Evolutionary conservation across 2,888 invertebrate species (phyloP).

Genomic region (Drosophila vallismaia): DNA sequence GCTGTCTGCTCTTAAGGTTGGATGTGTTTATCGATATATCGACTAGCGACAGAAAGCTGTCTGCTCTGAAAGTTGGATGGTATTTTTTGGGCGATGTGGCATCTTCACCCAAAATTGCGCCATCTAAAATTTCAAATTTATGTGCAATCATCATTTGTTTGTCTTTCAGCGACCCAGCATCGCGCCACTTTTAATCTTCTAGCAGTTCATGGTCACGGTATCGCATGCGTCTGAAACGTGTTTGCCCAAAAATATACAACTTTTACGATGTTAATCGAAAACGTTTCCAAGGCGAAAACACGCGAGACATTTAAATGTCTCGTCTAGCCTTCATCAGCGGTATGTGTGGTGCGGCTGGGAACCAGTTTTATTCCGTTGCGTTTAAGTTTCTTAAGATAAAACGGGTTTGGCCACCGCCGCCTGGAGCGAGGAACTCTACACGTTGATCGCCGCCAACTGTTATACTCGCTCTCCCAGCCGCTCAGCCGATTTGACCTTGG

Average conservation of each 20-base stretch:
- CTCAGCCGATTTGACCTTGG: constrained; percentile 34
- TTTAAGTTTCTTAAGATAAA: constrained; percentile 28
- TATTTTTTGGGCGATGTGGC: not conserved
- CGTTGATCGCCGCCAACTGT: constrained; percentile 21
- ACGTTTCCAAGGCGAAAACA: constrained; percentile 33
- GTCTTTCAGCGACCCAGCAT: constrained; percentile 1
- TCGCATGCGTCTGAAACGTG: constrained; percentile 30
- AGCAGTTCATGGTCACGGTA: constrained; percentile 21
- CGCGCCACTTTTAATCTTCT: constrained; percentile 17
- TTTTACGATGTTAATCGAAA: constrained; percentile 23
- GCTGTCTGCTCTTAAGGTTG: not conserved
- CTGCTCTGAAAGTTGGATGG: not conserved
- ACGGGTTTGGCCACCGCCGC: constrained; percentile 14
- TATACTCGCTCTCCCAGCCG: constrained; percentile 19
- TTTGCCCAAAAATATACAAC: constrained; percentile 13
- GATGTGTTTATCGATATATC: not conserved
- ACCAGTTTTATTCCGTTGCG: constrained; percentile 39
- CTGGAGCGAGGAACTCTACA: not conserved
- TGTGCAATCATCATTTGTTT: not conserved
- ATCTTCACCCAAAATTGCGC: not conserved
- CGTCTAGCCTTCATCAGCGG: constrained; percentile 25
- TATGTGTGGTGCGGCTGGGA: not conserved
- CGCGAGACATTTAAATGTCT: constrained; percentile 21
- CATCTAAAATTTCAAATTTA: not conserved
- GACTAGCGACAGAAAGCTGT: not conserved